Percentiles rank a stretch among this genome's conserved stretches.
These are phyloP conservation scores for Acipenser ruthenus DNA, from an alignment of 2,797 vertebrate genomes.

Conservation along the genomic window DNA sequence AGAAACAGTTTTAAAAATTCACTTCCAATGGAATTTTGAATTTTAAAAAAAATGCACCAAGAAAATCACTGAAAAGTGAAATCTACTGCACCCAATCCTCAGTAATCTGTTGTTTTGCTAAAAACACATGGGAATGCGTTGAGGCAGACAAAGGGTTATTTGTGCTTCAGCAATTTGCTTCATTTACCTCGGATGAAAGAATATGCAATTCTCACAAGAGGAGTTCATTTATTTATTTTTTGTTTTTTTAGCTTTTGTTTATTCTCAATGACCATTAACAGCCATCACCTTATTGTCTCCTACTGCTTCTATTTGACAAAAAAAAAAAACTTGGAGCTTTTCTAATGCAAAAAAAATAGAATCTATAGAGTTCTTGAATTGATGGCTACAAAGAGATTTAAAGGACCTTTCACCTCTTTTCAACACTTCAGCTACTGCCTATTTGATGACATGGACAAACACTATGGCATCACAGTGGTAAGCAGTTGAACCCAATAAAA, in stretches of 20 bases:
- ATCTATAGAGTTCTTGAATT: conserved; percentile 76
- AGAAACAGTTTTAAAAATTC: too few species aligned
- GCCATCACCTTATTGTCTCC: conserved; percentile 68
- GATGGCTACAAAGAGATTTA: conserved; percentile 90
- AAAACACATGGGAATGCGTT: conserved; percentile 17
- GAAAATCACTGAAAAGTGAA: too few species aligned
- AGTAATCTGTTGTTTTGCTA: background rate
- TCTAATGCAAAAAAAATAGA: conserved; percentile 81
- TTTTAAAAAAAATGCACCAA: too few species aligned
- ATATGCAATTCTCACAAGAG: conserved; percentile 76
- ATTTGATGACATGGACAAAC: conserved; percentile 81
- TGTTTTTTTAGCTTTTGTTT: conserved; percentile 65
- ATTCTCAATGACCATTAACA: conserved; percentile 81
- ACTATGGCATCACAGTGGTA: conserved; percentile 75
- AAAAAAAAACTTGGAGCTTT: conserved; percentile 77
- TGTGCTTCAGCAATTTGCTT: conserved; percentile 56
- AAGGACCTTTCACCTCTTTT: conserved; percentile 86
- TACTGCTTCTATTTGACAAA: conserved; percentile 80
- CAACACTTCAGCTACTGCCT: conserved; percentile 70
- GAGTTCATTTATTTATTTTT: conserved; percentile 61
- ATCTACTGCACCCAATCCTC: too few species aligned
- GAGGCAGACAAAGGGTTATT: conserved; percentile 45
- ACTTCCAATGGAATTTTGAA: too few species aligned
- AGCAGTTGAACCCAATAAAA: conserved; percentile 92
- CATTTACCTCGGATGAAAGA: conserved; percentile 64